Evolutionary conservation across 2,113 vertebrate species (phyloP), one percentile per base, ranked within the genome.

Genomic region (Scartelaos histophorus): DNA sequence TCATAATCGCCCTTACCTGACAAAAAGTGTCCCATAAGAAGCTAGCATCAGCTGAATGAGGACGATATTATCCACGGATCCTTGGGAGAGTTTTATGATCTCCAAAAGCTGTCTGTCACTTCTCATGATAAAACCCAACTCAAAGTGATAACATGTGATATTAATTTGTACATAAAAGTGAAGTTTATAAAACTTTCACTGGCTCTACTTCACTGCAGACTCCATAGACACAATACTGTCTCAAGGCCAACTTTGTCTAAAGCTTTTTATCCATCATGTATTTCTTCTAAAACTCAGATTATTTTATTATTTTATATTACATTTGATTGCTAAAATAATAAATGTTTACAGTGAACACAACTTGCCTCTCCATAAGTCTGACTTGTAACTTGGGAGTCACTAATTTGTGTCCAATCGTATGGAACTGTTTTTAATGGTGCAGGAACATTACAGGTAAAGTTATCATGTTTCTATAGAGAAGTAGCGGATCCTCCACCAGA

Each of bases 1-100:
- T 89, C 88, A 89, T 86, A 86, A 89, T 87, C 72, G 62, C 66
- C 75, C 79, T 76, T 81, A 73, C 79, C 82, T 79, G 81, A 81
- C 73, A 81, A 69, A 82, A 73, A 78, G 38, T 53, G 74, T 75
- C 80, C 75, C 67, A 61, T 67, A 45, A 24, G 76, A 78, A 47
- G 74, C 69, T 74, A 25, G 65, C 57, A 65, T 78, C 70, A 17
- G 73, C 13, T 64, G 70, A 85, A 74, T 82, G 38, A 81, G 70
- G 79, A 74, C 62, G 29, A 77, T 71, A 70, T 71, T 45, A 58
- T 69, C 51, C 58, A 19, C 21, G 45, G 29, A 43, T 66, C 61
- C 66, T 69, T 69, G n/a, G 66, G 19, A 13, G 62, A 47, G 67
- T 5, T 69, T 62, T 45, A 61, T 61, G 58, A 61, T 61, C 24